Evolutionary conservation across 2,888 invertebrate species (phyloP).

Genomic region (Melanostoma scalare): DNA sequence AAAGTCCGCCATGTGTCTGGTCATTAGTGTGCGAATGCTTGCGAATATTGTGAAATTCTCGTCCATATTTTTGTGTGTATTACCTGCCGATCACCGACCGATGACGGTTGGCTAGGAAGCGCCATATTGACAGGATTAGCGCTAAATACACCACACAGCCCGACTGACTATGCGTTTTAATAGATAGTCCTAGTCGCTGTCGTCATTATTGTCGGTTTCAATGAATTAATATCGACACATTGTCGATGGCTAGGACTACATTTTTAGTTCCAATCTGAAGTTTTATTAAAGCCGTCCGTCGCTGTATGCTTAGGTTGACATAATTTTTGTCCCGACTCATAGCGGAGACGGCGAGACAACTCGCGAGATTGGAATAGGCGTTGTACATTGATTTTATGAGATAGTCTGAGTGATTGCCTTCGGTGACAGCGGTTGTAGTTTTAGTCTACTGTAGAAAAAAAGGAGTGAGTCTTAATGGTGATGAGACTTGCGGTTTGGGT

Average conservation of each 20-base stretch:
- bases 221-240: slow-evolving; percentile 16
- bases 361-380: slow-evolving; percentile 45
- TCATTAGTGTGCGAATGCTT: slow-evolving; percentile 58
- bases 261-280: slow-evolving; percentile 22
- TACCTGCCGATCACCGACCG: slow-evolving; percentile 37
- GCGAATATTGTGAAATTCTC: slow-evolving; percentile 31
- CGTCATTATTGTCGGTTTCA: not conserved
- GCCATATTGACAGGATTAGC: slow-evolving; percentile 56
- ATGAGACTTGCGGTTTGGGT: slow-evolving; percentile 47
- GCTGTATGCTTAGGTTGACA: not conserved
- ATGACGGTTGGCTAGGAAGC: slow-evolving; percentile 38
- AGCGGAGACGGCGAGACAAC: slow-evolving; percentile 51
- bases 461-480: slow-evolving; percentile 35
- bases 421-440: slow-evolving; percentile 32
- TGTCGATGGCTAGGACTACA: not conserved
- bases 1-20: slow-evolving; percentile 29
- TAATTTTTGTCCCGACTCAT: slow-evolving; percentile 54
- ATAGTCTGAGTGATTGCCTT: slow-evolving; percentile 17
- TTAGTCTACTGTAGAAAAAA: slow-evolving; percentile 19
- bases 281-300: slow-evolving; percentile 38
- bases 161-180: slow-evolving; percentile 32
- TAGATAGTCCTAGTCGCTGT: not conserved
- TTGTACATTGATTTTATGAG: slow-evolving; percentile 3
- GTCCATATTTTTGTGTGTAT: not conserved
- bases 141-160: slow-evolving; percentile 44